A percentile compares a stretch with the other conserved stretches of the same genome.
These are phyloP conservation scores for Hedya salicella DNA, from an alignment of 2,888 invertebrate genomes.

Conservation along the genomic window DNA sequence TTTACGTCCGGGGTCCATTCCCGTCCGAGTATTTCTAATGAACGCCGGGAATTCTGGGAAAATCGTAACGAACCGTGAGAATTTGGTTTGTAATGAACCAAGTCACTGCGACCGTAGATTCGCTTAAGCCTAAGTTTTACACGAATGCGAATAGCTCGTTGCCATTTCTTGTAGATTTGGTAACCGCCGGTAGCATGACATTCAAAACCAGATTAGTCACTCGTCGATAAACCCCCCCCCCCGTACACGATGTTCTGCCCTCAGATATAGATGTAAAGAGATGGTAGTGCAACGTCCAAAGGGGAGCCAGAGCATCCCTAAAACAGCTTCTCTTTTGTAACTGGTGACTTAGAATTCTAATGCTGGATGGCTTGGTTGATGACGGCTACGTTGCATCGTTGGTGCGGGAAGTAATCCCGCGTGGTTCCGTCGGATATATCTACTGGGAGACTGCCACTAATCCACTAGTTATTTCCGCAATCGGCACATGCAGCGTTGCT, in stretches of 20 bases:
- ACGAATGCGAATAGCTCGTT: too few species aligned
- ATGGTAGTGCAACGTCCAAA: too few species aligned
- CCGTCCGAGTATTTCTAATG: constrained; percentile 79
- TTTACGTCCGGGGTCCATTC: constrained; percentile 79
- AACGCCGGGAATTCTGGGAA: constrained; percentile 77
- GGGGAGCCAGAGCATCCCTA: too few species aligned
- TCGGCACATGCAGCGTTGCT: constrained; percentile 68
- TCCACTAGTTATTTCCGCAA: constrained; percentile 82
- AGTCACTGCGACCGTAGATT: constrained; percentile 61
- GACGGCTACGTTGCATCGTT: constrained; percentile 62
- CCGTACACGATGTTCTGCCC: too few species aligned
- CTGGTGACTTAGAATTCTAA: constrained; percentile 45
- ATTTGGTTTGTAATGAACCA: constrained; percentile 80
- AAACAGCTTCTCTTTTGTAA: too few species aligned
- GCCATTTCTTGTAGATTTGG: too few species aligned
- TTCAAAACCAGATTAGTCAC: too few species aligned
- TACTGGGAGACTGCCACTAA: constrained; percentile 76
- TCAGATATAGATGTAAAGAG: too few species aligned
- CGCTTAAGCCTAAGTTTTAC: constrained; percentile 52
- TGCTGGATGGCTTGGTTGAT: constrained; percentile 64
- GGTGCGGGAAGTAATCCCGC: constrained; percentile 74
- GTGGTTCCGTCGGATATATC: constrained; percentile 79
- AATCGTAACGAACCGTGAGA: constrained; percentile 82
- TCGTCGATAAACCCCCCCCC: too few species aligned
- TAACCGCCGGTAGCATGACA: too few species aligned